These are phyloP conservation scores for Luscinia megarhynchos DNA, from an alignment of 2,797 vertebrate genomes.

Conservation along the genomic window DNA sequence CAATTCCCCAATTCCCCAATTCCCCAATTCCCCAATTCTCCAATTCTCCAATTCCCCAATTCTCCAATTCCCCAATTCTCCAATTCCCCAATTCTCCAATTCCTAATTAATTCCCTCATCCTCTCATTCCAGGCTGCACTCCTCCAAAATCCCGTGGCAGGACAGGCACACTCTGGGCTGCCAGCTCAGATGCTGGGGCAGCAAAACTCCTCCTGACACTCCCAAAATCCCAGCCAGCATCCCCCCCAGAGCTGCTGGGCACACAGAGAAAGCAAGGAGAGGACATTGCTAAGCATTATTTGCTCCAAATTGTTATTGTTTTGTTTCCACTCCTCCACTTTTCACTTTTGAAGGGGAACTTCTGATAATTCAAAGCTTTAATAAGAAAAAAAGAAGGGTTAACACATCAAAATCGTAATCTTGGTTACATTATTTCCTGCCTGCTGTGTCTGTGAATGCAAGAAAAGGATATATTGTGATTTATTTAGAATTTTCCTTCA, in stretches of 20 bases:
- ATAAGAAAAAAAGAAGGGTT: neutral
- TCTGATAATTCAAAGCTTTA: neutral
- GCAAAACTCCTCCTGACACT: neutral
- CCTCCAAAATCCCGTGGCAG: neutral
- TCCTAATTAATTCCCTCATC: too few species aligned
- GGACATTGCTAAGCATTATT: fast-evolving
- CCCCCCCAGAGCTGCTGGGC: neutral
- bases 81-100: too few species aligned
- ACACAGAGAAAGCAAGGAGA: neutral
- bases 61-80: too few species aligned
- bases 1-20: too few species aligned
- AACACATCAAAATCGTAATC: neutral
- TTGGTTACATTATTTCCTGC: neutral
- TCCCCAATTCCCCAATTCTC: too few species aligned
- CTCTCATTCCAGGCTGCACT: neutral
- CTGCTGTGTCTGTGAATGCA: neutral
- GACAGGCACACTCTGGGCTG: neutral
- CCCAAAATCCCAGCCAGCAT: neutral
- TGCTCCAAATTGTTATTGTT: neutral
- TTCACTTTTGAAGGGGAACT: neutral
- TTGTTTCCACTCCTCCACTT: neutral
- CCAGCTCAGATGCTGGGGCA: neutral
- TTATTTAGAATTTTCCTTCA: neutral
- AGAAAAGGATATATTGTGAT: neutral
- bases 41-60: too few species aligned